Evolutionary conservation across 2,888 invertebrate genomes (phyloP).

Genomic region (Villa cingulata): DNA sequence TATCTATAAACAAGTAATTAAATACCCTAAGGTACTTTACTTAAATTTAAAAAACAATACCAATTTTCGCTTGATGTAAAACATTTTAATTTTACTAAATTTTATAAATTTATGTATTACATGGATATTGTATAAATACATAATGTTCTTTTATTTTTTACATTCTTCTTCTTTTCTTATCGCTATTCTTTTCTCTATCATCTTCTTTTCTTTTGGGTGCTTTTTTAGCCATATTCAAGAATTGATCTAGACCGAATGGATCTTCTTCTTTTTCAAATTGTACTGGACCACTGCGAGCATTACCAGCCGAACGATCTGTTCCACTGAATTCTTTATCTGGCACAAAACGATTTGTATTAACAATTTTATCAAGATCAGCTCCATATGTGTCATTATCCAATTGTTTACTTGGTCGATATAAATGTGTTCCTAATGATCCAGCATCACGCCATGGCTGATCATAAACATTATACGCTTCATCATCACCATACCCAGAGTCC

Average conservation of each 20-base stretch:
- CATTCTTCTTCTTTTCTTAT: conserved; percentile 31
- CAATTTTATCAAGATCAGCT: conserved; percentile 77
- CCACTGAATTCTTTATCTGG: conserved; percentile 96
- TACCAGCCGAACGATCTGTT: conserved; percentile 53
- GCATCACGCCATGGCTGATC: conserved; percentile 96
- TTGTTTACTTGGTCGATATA: conserved; percentile 79
- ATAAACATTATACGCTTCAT: conserved; percentile 95
- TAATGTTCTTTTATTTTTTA: not conserved
- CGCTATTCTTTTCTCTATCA: conserved; percentile 14
- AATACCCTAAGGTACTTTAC: too few relatives aligned
- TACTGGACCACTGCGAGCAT: conserved; percentile 78
- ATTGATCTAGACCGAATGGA: conserved; percentile 96
- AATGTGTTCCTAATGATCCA: conserved; percentile 70
- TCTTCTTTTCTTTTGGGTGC: conserved; percentile 52
- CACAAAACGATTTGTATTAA: conserved; percentile 87
- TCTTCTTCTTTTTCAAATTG: conserved; percentile 82
- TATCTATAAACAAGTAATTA: too few relatives aligned
- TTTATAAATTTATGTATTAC: too few relatives aligned
- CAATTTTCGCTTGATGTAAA: too few relatives aligned
- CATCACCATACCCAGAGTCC: conserved; percentile 86
- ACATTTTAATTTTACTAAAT: too few relatives aligned
- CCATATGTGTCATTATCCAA: conserved; percentile 84
- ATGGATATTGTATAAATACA: too few relatives aligned
- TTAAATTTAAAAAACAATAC: too few relatives aligned
- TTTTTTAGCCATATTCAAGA: conserved; percentile 92